These are phyloP conservation scores for Brassicogethes aeneus DNA, from an alignment of 2,888 invertebrate species.

Conservation along the genomic window DNA sequence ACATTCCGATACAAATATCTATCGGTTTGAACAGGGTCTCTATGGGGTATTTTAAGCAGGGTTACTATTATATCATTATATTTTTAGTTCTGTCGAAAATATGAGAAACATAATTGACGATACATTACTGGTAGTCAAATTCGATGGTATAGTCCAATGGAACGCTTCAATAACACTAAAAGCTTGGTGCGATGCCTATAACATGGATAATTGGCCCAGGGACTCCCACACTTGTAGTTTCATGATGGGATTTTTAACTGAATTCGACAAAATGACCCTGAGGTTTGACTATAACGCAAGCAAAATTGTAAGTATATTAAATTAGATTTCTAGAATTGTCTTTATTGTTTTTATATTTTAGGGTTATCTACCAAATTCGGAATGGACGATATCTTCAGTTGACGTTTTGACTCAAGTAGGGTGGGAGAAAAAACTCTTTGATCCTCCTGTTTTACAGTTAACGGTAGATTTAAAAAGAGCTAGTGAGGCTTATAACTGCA, in stretches of 20 bases:
- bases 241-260: slow-evolving; percentile 32
- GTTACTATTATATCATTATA: slow-evolving; percentile 5
- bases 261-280: slow-evolving; percentile 16
- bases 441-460: slow-evolving; percentile 23
- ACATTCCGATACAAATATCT: no score
- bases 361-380: slow-evolving; percentile 18
- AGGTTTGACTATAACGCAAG: slow-evolving; percentile 21
- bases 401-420: slow-evolving; percentile 11
- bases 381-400: slow-evolving; percentile 24
- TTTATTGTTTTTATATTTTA: slow-evolving; percentile 10
- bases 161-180: slow-evolving; percentile 28
- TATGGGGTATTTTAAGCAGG: no score
- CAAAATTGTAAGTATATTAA: slow-evolving; percentile 19
- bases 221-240: slow-evolving; percentile 38
- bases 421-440: slow-evolving; percentile 6
- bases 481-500: slow-evolving; percentile 24
- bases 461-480: slow-evolving; percentile 25
- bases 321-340: background rate
- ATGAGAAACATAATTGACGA: slow-evolving; percentile 26
- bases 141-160: slow-evolving; percentile 35
- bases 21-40: no score
- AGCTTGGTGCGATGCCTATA: slow-evolving; percentile 33
- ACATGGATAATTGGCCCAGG: slow-evolving; percentile 38
- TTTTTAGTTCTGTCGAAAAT: slow-evolving; percentile 31
- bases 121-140: slow-evolving; percentile 26